phyloP scores from a whole-genome alignment of 2,888 invertebrate genomes.

The Dicroscelio sp. region DNA sequence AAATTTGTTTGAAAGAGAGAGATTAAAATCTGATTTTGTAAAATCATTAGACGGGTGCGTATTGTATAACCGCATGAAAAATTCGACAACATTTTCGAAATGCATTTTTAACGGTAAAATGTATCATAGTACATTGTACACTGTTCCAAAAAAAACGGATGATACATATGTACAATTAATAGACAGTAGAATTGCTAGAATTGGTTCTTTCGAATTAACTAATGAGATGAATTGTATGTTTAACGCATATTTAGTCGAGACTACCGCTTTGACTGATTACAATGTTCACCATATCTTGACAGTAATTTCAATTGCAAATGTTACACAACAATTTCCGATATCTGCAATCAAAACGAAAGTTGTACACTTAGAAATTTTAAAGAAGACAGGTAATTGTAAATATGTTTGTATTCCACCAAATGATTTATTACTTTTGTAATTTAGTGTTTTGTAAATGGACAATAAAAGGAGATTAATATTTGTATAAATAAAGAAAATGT shows the following conservation, averaged over 20 bases:
- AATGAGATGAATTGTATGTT: background rate
- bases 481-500: background rate
- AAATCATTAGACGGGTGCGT: background rate
- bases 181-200: background rate
- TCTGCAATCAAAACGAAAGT: background rate
- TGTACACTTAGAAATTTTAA: background rate
- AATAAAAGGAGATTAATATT: no score
- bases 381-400: background rate
- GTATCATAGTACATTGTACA: background rate
- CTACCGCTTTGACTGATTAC: background rate
- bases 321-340: background rate
- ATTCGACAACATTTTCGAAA: background rate
- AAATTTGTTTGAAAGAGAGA: background rate
- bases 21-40: background rate
- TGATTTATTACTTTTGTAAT: constrained; percentile 13
- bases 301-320: background rate
- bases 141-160: background rate
- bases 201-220: background rate
- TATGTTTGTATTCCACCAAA: constrained; percentile 13
- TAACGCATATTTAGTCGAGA: background rate
- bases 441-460: background rate
- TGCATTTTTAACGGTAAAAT: background rate
- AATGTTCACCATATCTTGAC: background rate
- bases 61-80: background rate
- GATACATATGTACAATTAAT: background rate